These are phyloP conservation scores for Macropis europaea DNA, from an alignment of 2,888 invertebrate genomes.

Conservation along the genomic window DNA sequence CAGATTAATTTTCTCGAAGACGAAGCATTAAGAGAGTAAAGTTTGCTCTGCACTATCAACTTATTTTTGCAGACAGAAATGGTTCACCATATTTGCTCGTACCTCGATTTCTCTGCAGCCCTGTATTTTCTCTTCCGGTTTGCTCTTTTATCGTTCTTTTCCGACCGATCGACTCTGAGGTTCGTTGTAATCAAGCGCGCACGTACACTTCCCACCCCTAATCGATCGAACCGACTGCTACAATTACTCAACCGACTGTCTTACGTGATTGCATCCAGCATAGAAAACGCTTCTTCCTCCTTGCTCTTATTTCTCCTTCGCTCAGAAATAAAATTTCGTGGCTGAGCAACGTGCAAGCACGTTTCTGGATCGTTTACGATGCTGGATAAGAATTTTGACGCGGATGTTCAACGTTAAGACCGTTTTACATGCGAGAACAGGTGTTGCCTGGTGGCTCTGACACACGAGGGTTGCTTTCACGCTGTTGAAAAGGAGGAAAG, in stretches of 20 bases:
- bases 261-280: slow-evolving; percentile 39
- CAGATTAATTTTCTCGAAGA: too few relatives aligned
- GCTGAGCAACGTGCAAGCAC: too few relatives aligned
- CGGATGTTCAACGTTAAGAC: too few relatives aligned
- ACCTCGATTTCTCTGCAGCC: slow-evolving; percentile 6
- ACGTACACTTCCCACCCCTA: slow-evolving; percentile 41
- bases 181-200: slow-evolving; percentile 59
- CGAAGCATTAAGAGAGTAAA: too few relatives aligned
- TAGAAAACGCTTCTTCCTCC: slow-evolving; percentile 15
- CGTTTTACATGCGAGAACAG: not conserved
- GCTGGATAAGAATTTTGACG: too few relatives aligned
- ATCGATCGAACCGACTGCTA: slow-evolving; percentile 53
- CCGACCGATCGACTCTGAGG: slow-evolving; percentile 57
- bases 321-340: too few relatives aligned
- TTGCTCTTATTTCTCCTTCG: not conserved
- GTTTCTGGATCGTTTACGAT: too few relatives aligned
- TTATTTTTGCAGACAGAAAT: too few relatives aligned
- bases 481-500: slow-evolving; percentile 9
- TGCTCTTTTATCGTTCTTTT: slow-evolving; percentile 56
- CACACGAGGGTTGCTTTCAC: not conserved
- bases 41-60: too few relatives aligned
- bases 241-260: slow-evolving; percentile 45
- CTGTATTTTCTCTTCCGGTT: slow-evolving; percentile 34
- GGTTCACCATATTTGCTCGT: too few relatives aligned
- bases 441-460: slow-evolving; percentile 8